A percentile compares a stretch with the other conserved stretches of the same genome.
phyloP scores from a whole-genome alignment of 2,113 vertebrate species.

The Tychaedon coryphoeus region DNA sequence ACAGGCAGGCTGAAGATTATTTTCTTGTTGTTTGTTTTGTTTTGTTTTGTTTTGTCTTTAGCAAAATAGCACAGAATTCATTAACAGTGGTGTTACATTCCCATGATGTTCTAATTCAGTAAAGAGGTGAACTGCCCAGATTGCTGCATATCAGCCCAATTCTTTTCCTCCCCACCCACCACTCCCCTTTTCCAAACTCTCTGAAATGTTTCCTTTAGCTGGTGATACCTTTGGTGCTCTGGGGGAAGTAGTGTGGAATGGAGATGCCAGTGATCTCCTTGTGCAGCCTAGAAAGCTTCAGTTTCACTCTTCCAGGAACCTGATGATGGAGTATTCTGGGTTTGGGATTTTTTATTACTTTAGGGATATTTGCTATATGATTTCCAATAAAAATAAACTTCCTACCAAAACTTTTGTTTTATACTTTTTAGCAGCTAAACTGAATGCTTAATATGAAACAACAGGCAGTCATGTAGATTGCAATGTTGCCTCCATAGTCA shows the following conservation, averaged over 20 bases:
- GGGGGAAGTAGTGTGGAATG: neutral
- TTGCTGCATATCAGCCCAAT: neutral
- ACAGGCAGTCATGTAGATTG: neutral
- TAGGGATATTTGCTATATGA: slow-evolving; percentile 12
- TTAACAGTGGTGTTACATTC: neutral
- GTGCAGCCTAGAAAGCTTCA: neutral
- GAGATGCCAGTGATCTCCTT: neutral
- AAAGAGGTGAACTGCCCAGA: neutral
- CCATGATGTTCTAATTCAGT: neutral
- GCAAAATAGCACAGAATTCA: neutral
- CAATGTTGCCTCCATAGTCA: neutral
- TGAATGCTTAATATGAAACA: neutral
- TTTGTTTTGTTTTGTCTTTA: neutral
- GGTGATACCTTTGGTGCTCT: neutral
- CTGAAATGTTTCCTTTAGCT: neutral
- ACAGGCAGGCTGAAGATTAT: neutral
- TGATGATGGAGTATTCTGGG: neutral
- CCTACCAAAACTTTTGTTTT: slow-evolving; percentile 16
- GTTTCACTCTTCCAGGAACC: neutral
- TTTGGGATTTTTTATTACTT: neutral
- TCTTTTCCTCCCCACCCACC: neutral
- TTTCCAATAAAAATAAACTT: slow-evolving; percentile 34
- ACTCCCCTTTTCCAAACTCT: neutral
- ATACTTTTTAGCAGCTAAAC: slow-evolving; percentile 5
- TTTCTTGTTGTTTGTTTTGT: neutral